phyloP scores from a whole-genome alignment of 2,888 invertebrate species.

The Aphidius colemani region DNA sequence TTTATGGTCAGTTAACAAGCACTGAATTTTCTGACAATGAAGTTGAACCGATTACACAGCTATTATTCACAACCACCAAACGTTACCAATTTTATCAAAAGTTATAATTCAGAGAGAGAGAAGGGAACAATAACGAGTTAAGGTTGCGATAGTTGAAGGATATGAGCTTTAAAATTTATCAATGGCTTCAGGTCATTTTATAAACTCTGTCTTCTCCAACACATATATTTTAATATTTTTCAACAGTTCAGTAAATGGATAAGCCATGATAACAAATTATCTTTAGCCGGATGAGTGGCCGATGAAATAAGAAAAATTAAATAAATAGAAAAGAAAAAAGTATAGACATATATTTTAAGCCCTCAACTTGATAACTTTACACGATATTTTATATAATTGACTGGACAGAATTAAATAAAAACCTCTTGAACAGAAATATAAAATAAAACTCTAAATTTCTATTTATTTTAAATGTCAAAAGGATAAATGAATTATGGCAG shows the following conservation, averaged over 20 bases:
- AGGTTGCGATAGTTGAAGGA: background rate
- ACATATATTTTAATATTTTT: too few species aligned
- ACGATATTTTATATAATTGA: too few species aligned
- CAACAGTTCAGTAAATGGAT: background rate
- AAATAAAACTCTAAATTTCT: too few species aligned
- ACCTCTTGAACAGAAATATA: conserved; percentile 7
- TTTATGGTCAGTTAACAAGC: conserved; percentile 7
- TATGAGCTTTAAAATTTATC: conserved; percentile 19
- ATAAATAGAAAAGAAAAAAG: background rate
- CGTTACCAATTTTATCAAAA: conserved; percentile 17
- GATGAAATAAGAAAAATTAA: conserved; percentile 16
- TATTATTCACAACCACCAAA: conserved; percentile 22
- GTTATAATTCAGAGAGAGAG: conserved; percentile 17
- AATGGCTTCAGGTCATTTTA: conserved; percentile 10
- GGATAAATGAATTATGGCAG: conserved; percentile 46
- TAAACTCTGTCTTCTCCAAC: conserved; percentile 6
- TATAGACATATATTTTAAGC: conserved; percentile 21
- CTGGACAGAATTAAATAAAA: conserved; percentile 10
- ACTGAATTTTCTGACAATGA: conserved; percentile 22
- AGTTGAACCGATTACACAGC: conserved; percentile 20
- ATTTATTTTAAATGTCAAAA: too few species aligned
- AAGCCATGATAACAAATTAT: conserved; percentile 21
- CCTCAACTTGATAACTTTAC: too few species aligned
- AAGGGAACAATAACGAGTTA: background rate
- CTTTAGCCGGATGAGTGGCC: conserved; percentile 22